Evolutionary conservation across 2,888 invertebrate species (phyloP).

Genomic region (Drosophila nr. medialis): DNA sequence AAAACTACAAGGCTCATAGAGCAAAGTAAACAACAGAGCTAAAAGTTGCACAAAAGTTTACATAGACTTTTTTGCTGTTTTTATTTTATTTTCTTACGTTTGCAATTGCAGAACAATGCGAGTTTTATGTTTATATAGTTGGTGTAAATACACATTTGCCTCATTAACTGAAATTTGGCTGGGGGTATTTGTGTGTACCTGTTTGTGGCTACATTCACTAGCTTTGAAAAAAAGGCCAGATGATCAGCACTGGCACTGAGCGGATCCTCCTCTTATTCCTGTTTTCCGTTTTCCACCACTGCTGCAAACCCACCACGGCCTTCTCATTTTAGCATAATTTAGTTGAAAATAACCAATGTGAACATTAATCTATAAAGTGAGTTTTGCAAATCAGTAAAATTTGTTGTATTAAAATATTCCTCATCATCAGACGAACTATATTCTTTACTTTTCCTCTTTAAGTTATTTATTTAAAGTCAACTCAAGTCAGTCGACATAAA

Average conservation of each 20-base stretch:
- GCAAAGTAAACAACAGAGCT: slow-evolving; percentile 30
- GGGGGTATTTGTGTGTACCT: not conserved
- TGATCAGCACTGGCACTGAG: not conserved
- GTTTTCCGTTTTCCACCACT: not conserved
- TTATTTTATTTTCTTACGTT: slow-evolving; percentile 9
- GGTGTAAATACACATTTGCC: not conserved
- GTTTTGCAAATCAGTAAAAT: too few relatives aligned
- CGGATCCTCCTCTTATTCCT: not conserved
- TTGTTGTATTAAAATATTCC: too few relatives aligned
- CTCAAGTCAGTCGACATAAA: not conserved
- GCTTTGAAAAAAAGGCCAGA: not conserved
- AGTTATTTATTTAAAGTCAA: too few relatives aligned
- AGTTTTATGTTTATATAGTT: slow-evolving; percentile 11
- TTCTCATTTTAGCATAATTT: not conserved
- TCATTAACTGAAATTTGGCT: not conserved
- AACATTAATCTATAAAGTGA: too few relatives aligned
- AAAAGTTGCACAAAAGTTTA: slow-evolving; percentile 36
- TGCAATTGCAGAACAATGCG: slow-evolving; percentile 21
- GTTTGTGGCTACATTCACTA: not conserved
- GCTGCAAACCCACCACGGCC: not conserved
- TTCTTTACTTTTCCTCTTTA: too few relatives aligned
- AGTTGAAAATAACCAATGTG: not conserved
- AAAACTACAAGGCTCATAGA: slow-evolving; percentile 61
- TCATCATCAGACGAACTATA: too few relatives aligned
- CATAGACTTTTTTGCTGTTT: slow-evolving; percentile 22